Evolutionary conservation across 1,140 invertebrate species (phyloP).

Genomic region (Drosophila santomea): DNA sequence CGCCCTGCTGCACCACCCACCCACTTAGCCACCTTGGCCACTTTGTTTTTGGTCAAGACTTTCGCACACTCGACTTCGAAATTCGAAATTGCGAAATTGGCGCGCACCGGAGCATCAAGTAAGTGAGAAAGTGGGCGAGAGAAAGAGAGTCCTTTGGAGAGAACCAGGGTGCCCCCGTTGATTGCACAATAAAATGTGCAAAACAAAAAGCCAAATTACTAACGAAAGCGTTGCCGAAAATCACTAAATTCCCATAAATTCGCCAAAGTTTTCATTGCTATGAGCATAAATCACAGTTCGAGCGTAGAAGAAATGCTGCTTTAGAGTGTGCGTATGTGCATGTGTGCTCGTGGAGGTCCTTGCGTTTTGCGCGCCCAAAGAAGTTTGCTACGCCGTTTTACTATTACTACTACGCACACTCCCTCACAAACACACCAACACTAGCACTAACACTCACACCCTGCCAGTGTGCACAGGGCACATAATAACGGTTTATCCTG

Average conservation of each 20-base stretch:
- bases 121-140: constrained; percentile 43
- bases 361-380: constrained; percentile 73
- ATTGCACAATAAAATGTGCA: constrained; percentile 74
- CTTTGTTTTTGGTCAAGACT: constrained; percentile 64
- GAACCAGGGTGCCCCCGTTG: constrained; percentile 17
- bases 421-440: constrained; percentile 36
- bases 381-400: constrained; percentile 75
- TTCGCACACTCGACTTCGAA: constrained; percentile 42
- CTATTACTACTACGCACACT: constrained; percentile 79
- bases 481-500: constrained; percentile 76
- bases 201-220: constrained; percentile 33
- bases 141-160: constrained; percentile 23
- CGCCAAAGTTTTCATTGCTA: constrained; percentile 42
- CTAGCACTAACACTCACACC: constrained; percentile 10
- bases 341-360: not conserved
- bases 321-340: constrained; percentile 12
- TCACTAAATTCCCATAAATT: constrained; percentile 55
- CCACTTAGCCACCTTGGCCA: constrained; percentile 18
- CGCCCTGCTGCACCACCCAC: constrained; percentile 61
- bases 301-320: not conserved
- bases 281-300: constrained; percentile 42
- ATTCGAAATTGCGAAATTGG: constrained; percentile 71
- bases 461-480: constrained; percentile 25
- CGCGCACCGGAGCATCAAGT: constrained; percentile 67
- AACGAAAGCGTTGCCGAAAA: constrained; percentile 31